Base-by-base conservation (phyloP, 2,797 vertebrate species). In the Cyprinella venusta region DNA sequence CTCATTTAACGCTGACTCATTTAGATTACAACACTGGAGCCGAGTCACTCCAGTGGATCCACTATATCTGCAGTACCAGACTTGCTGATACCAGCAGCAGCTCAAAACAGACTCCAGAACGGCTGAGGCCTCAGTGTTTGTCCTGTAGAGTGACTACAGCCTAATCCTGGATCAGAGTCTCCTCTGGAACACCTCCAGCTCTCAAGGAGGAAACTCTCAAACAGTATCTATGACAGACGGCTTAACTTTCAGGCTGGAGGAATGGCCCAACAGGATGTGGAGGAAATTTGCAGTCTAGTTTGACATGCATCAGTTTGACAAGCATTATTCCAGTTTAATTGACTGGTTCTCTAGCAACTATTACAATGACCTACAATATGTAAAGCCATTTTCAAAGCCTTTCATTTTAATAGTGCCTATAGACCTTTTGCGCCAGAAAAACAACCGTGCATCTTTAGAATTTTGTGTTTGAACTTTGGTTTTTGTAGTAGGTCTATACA, bases 181-280 rank as follows among this genome's bases (percentile, higher is more conserved):
- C 71, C 70, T 26, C 64, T 72, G 59, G 76, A 82, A 69, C 45
- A 40, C 42, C 59, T 70, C 67, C 84, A 64, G 61, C 8, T 67
- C 38, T 79, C 70, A 76, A 76, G 6, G 61, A 84, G 85, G 89
- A 88, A 84, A 81, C 80, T 75, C 78, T 85, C 84, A 81, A 69
- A 76, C 59, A 40, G 50, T 81, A 69, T 82, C 84, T 36, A 42
- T 79, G 82, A 87, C 54, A 65, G 76, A 21, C 45, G 7, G 54
- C 61, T 72, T 24, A 40, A 69, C 69, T 40, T 68, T 36, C 63
- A 67, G 65, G 42, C 69, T 21, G 36, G 8, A 81, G 33, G 64
- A 85, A 86, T 18, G 61, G 72, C 77, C 71, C 85, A 83, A 83
- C 85, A 88, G 86, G 86, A 89, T 85, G 82, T 78, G 79, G 56